Evolutionary conservation across 2,888 invertebrate species (phyloP).

Genomic region (Seira sanloemensis): DNA sequence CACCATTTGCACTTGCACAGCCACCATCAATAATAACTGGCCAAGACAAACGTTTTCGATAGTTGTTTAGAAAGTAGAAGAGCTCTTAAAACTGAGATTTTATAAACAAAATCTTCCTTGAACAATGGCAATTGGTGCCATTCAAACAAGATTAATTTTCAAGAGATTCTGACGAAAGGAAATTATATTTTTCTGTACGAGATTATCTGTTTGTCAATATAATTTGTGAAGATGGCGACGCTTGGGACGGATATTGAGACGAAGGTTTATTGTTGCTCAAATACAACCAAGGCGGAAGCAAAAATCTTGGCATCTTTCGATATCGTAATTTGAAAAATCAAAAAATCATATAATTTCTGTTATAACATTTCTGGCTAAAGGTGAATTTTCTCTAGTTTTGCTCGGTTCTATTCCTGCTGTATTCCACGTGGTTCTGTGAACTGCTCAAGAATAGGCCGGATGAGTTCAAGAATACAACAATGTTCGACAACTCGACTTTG

Average conservation of each 20-base stretch:
- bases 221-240: slow-evolving; percentile 50
- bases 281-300: slow-evolving; percentile 66
- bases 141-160: background rate
- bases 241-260: slow-evolving; percentile 56
- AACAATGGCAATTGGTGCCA: background rate
- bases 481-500: slow-evolving; percentile 59
- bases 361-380: slow-evolving; percentile 1
- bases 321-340: slow-evolving; percentile 62
- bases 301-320: slow-evolving; percentile 68
- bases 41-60: background rate
- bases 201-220: too few species aligned
- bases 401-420: slow-evolving; percentile 48
- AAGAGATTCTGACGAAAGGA: background rate
- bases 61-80: background rate
- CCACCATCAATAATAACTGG: background rate
- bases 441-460: slow-evolving; percentile 64
- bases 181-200: background rate
- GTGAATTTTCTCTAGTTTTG: slow-evolving; percentile 43
- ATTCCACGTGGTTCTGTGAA: slow-evolving; percentile 63
- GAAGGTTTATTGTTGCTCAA: slow-evolving; percentile 72
- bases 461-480: slow-evolving; percentile 60
- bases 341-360: background rate
- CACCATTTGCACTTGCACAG: background rate
- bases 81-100: background rate
- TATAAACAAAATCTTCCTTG: background rate